Percentiles rank a stretch among this genome's conserved stretches.
Conservation (phyloP, 2,888 invertebrate genomes). For the Gisinianus flammeolus region DNA sequence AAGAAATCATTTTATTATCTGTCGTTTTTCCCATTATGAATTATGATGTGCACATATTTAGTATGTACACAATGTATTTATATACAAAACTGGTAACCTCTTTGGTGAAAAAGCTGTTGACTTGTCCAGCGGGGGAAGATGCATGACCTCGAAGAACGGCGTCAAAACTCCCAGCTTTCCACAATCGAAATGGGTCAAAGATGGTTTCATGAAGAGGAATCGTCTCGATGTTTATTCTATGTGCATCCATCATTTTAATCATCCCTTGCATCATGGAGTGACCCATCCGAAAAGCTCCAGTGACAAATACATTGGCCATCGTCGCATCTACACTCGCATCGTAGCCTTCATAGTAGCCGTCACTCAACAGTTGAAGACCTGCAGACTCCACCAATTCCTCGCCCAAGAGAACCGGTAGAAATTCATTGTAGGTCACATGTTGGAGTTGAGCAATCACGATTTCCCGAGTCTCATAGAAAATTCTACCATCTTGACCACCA, state of each 20-base stretch:
- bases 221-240: constrained; percentile 66
- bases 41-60: not conserved
- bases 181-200: constrained; percentile 78
- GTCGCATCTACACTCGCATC: constrained; percentile 18
- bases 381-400: constrained; percentile 59
- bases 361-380: constrained; percentile 31
- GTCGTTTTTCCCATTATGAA: not conserved
- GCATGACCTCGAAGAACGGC: constrained; percentile 72
- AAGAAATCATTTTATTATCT: not conserved
- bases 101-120: constrained; percentile 69
- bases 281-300: constrained; percentile 32
- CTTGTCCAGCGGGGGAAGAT: constrained; percentile 69
- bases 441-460: constrained; percentile 66
- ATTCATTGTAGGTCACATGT: constrained; percentile 66
- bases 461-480: constrained; percentile 66
- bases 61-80: constrained; percentile 50
- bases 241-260: constrained; percentile 70
- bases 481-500: constrained; percentile 63
- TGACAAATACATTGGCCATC: constrained; percentile 36
- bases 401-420: constrained; percentile 65
- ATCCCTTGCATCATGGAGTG: constrained; percentile 67
- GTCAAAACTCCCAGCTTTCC: constrained; percentile 70
- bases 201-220: constrained; percentile 78
- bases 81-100: constrained; percentile 64
- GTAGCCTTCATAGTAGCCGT: constrained; percentile 61